Base-by-base conservation (phyloP, 1,140 invertebrate species). In the Rhyacophila brunnea region DNA sequence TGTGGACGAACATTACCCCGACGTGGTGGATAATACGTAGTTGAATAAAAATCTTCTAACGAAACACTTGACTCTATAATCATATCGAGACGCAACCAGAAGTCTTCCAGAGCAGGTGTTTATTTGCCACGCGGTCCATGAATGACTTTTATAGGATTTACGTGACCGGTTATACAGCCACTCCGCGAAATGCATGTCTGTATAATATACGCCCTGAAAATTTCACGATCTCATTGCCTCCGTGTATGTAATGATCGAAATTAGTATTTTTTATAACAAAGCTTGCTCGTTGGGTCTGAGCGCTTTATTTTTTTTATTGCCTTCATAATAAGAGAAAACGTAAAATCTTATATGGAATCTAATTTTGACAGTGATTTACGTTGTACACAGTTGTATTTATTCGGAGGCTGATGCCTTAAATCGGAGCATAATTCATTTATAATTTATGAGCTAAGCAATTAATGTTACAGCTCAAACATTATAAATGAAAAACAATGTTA, bases 331-430 rank as follows among this genome's bases (percentile, higher is more conserved):
- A 28, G 32, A 46, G 32, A 46, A 40, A 45, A 46, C 44, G 45
- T 55, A 55, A 55, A 55, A 55, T 55, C 52, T 46, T 20, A 45
- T 35, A 9, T 23, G 36, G 57, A 45, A 59, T 44, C 50, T 53
- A 47, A 53, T 51, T 60, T 53, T 32, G 58, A 60, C 58, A 53
- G 15, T 60, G 58, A 53, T 60, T 60, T 60, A 60, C 49, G 36
- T 34, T 43, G 42, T 38, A 60, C 28, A 47, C 49, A 60, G 43
- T 47, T 53, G 45, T 53, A 46, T 53, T 19, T 48, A 47, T 49
- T 47, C 34, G 13, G 58, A 53, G 43, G 35, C 45, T 43, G 35
- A 40, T 40, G 38, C 28, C 47, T 38, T 34, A 40, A 38, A 47
- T 53, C 18, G 58, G 58, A 46, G 34, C 34, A 60, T 60, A 53